Evolutionary conservation across 1,140 invertebrate species (phyloP).

Genomic region (Aphelenchoides besseyi): DNA sequence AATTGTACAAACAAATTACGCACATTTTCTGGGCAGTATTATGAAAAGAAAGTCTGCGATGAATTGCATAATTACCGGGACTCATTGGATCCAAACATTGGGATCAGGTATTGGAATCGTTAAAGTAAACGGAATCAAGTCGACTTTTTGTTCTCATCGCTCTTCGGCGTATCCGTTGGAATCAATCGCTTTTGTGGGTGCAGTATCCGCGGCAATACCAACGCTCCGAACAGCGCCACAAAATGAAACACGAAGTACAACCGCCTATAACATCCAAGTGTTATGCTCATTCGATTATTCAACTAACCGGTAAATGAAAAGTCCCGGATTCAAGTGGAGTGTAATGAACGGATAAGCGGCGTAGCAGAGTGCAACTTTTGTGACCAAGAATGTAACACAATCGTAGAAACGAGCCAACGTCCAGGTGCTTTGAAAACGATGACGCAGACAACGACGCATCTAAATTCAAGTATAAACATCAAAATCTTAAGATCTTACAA

Average conservation of each 20-base stretch:
- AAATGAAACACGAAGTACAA: conserved; percentile 33
- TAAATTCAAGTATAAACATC: conserved; percentile 17
- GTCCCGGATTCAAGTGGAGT: conserved; percentile 41
- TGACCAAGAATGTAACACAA: conserved; percentile 41
- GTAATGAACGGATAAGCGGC: conserved; percentile 47
- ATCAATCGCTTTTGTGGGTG: conserved; percentile 12
- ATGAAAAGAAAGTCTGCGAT: neutral
- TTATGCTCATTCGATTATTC: neutral
- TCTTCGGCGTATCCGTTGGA: neutral
- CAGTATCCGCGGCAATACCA: conserved; percentile 31
- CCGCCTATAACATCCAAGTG: conserved; percentile 25
- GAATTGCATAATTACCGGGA: neutral
- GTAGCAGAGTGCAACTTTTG: conserved; percentile 41
- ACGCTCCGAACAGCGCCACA: conserved; percentile 29
- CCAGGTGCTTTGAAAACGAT: conserved; percentile 35
- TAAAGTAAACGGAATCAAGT: neutral
- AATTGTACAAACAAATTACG: neutral
- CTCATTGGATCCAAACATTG: no score
- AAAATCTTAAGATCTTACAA: conserved; percentile 65
- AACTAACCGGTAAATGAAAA: conserved; percentile 43
- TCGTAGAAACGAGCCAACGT: conserved; percentile 31
- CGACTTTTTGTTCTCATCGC: neutral
- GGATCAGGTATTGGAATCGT: no score
- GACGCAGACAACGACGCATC: conserved; percentile 44
- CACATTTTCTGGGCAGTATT: neutral